These are phyloP conservation scores for Sander lucioperca DNA, from an alignment of 2,113 vertebrate species.

Conservation along the genomic window DNA sequence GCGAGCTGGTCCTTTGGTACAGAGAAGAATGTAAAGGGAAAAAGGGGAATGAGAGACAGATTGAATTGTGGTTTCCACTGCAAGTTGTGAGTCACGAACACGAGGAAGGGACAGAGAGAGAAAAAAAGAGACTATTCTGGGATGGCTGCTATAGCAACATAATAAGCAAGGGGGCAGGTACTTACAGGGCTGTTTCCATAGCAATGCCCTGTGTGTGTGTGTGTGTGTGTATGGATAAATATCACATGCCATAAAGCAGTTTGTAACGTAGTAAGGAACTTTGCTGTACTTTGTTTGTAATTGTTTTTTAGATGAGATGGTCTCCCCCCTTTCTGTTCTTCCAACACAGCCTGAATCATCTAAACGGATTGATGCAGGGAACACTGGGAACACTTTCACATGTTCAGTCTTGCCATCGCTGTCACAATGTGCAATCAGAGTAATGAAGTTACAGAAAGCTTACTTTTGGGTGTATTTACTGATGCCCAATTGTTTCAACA, in stretches of 20 bases:
- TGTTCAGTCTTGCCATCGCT: conserved; percentile 55
- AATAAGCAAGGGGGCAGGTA: conserved; percentile 86
- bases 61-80: conserved; percentile 87
- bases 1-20: conserved; percentile 68
- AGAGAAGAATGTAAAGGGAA: conserved; percentile 72
- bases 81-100: conserved; percentile 85
- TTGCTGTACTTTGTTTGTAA: conserved; percentile 41
- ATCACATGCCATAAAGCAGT: conserved; percentile 75
- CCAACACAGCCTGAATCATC: not conserved
- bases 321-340: conserved; percentile 3
- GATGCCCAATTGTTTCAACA: conserved; percentile 21
- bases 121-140: conserved; percentile 83
- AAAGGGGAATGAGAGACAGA: conserved; percentile 80
- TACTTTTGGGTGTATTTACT: conserved; percentile 10
- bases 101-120: conserved; percentile 77
- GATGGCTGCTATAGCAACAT: conserved; percentile 86
- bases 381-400: conserved; percentile 55
- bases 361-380: not conserved
- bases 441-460: not conserved
- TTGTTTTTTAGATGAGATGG: conserved; percentile 14
- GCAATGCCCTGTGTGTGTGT: conserved; percentile 72
- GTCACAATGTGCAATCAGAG: conserved; percentile 14
- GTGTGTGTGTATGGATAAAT: conserved; percentile 82
- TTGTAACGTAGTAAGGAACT: conserved; percentile 62
- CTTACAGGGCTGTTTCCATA: conserved; percentile 82